Evolutionary conservation across 2,797 vertebrate species (phyloP).

Genomic region (Typhlichthys eigenmanni): DNA sequence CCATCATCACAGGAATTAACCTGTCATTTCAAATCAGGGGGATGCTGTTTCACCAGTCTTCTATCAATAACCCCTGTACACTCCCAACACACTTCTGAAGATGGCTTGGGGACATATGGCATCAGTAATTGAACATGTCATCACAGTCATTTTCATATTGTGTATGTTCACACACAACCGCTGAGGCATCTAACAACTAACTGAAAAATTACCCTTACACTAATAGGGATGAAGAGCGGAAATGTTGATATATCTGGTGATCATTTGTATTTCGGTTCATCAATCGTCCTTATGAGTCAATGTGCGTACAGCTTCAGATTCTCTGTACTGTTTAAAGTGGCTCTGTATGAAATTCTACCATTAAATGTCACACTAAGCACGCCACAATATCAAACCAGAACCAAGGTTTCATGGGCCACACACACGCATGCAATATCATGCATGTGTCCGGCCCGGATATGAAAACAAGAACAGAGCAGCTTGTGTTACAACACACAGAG

Average conservation of each 20-base stretch:
- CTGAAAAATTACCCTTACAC: neutral
- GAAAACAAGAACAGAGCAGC: no score
- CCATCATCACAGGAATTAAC: conserved; percentile 43
- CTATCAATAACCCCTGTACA: conserved; percentile 26
- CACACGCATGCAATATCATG: no score
- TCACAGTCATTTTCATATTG: conserved; percentile 42
- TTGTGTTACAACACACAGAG: no score
- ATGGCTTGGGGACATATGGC: conserved; percentile 29
- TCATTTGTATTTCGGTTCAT: conserved; percentile 1
- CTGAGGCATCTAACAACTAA: conserved; percentile 29
- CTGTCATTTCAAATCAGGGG: conserved; percentile 51
- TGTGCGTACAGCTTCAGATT: no score
- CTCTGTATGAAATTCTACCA: no score
- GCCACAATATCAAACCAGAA: no score
- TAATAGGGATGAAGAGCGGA: neutral
- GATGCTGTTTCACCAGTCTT: conserved; percentile 36
- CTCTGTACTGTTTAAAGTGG: no score
- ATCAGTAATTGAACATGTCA: conserved; percentile 46
- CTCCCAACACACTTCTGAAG: conserved; percentile 2
- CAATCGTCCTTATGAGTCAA: no score
- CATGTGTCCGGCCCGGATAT: no score
- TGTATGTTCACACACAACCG: conserved; percentile 35
- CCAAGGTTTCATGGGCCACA: no score
- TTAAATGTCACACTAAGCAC: no score
- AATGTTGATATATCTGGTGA: conserved; percentile 27